Conservation (phyloP, 2,797 vertebrate species). For the Rhabdomys pumilio region DNA sequence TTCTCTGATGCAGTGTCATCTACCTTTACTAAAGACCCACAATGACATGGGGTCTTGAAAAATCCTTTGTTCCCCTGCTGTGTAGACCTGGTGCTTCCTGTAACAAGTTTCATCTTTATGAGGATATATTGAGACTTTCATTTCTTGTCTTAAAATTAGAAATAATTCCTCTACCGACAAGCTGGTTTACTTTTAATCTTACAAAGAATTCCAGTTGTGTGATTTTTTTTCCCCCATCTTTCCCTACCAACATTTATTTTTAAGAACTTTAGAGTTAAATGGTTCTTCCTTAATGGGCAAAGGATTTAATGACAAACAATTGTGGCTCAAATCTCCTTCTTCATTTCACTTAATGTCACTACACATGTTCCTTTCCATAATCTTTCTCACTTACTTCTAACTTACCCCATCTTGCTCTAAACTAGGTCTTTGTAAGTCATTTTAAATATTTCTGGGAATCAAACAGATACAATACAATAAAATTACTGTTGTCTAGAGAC, state of each 20-base stretch:
- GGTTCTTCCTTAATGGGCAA: not conserved
- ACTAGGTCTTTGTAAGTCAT: slow-evolving; percentile 30
- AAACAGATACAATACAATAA: slow-evolving; percentile 34
- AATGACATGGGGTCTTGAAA: not conserved
- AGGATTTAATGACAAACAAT: slow-evolving; percentile 17
- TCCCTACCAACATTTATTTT: not conserved
- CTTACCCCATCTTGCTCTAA: not conserved
- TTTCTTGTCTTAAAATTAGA: slow-evolving; percentile 24
- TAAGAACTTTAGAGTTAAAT: slow-evolving; percentile 45
- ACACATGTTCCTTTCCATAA: not conserved
- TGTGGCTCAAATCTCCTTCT: not conserved
- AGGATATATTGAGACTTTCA: not conserved
- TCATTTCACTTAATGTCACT: slow-evolving; percentile 11
- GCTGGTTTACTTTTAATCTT: slow-evolving; percentile 14
- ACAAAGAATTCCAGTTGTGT: not conserved
- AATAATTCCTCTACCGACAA: not conserved
- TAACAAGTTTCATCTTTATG: slow-evolving; percentile 9
- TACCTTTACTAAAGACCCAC: not conserved
- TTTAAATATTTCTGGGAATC: slow-evolving; percentile 57
- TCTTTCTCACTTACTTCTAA: slow-evolving; percentile 21
- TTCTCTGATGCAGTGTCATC: not conserved
- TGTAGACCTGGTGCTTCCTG: not conserved
- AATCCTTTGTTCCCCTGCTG: not conserved
- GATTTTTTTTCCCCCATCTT: not conserved
- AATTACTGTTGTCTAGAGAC: not conserved